phyloP scores from a whole-genome alignment of 2,113 vertebrate genomes.

The Elachura formosa region DNA sequence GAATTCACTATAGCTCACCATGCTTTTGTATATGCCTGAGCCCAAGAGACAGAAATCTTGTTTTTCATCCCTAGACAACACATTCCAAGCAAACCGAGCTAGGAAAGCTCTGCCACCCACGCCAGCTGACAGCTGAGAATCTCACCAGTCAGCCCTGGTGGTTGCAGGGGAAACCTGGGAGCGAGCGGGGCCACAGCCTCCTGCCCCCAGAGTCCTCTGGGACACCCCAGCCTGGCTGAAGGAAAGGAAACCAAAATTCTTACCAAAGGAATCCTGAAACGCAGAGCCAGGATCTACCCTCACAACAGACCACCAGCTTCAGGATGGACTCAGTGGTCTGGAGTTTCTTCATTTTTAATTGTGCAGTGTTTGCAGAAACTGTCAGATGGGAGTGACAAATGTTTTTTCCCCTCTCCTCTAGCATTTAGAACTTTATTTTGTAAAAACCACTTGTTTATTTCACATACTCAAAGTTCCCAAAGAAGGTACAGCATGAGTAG shows the following conservation, averaged over 20 bases:
- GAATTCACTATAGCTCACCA: accelerated
- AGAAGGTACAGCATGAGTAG: neutral
- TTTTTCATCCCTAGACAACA: neutral
- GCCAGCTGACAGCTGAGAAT: neutral
- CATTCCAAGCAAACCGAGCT: neutral
- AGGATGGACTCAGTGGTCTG: neutral
- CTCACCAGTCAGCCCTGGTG: neutral
- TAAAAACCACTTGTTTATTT: neutral
- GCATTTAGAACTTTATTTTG: neutral
- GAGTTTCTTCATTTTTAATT: neutral
- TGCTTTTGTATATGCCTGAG: neutral
- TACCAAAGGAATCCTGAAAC: neutral
- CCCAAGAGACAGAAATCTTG: neutral
- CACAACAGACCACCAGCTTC: neutral
- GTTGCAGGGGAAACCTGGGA: neutral
- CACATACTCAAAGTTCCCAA: neutral
- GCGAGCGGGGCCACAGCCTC: too few species aligned
- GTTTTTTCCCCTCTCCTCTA: neutral
- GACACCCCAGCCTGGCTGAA: neutral
- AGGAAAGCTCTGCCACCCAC: neutral
- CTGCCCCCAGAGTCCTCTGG: accelerated
- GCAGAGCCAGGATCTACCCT: neutral
- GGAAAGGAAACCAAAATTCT: neutral
- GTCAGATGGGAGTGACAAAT: neutral
- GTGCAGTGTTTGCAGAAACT: neutral